Evolutionary conservation across 2,113 vertebrate species (phyloP), one percentile per base, ranked within the genome.

Genomic region (Microcebus griseorufus): DNA sequence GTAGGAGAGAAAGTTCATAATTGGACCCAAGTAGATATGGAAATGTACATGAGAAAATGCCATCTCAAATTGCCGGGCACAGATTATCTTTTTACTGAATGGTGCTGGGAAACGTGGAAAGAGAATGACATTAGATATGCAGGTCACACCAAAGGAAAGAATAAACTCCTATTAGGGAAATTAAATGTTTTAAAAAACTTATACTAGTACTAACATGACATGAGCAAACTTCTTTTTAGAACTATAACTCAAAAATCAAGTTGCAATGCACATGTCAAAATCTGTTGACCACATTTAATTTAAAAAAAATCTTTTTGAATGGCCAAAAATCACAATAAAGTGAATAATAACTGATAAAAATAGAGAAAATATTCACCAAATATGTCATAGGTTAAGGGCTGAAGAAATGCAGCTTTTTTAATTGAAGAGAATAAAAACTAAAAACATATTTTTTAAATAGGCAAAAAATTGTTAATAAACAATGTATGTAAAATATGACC

Each of bases 301-400:
- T 23, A 25, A 23, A 51, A 53, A 5, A 34, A 48, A 53, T 23
- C 10, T 9, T n/a, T 83, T 83, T n/a, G 1, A 39, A 27, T 8
- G 51, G 5, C 29, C n/a, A 11, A 45, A 67, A 55, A 25, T 13
- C 5, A 6, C 32, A 42, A 27, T 42, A 9, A 32, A 65, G 37
- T n/a, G 20, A 78, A 75, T 82, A 70, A 2, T 29, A n/a, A 55
- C 13, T 27, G 6, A 42, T 60, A 42, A 76, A 93, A 65, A n/a
- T 18, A 65, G 20, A 48, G 58, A 75, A 65, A 65, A 65, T 85
- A 27, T 42, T 76, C 29, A 67, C 2, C 42, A 29, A 16, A 9
- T 53, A 2, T 7, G 2, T 42, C 17, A 0, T 7, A 27, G 6
- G 20, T n/a, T 78, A 53, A 67, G 6, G 10, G 20, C 4, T 20